Percentiles rank a stretch among this genome's conserved stretches.
Evolutionary conservation across 2,797 vertebrate genomes (phyloP).

Genomic region (Enteromius argenteus): DNA sequence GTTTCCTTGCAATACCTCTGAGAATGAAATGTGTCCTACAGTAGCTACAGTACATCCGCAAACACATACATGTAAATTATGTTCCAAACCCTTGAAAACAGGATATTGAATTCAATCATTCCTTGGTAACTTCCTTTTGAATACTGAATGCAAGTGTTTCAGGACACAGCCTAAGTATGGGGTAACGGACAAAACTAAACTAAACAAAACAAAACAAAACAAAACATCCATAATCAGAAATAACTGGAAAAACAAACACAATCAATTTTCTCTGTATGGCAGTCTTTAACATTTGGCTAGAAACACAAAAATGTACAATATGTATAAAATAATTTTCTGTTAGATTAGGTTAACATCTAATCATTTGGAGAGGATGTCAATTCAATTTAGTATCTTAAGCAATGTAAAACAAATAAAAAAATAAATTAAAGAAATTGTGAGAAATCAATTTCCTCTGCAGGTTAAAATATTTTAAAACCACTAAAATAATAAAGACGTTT

Average conservation of each 20-base stretch:
- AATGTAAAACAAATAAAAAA: slow-evolving; percentile 74
- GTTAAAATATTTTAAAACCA: slow-evolving; percentile 20
- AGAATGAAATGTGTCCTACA: neutral
- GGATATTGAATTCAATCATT: neutral
- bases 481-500: neutral
- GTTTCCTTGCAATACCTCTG: neutral
- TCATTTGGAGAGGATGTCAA: slow-evolving; percentile 43
- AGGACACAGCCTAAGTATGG: neutral
- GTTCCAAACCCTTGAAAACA: neutral
- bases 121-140: neutral
- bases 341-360: slow-evolving; percentile 56
- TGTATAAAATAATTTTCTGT: slow-evolving; percentile 61
- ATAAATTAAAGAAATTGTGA: slow-evolving; percentile 58
- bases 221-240: slow-evolving; percentile 66
- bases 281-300: slow-evolving; percentile 55
- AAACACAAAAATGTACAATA: slow-evolving; percentile 63
- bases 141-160: neutral
- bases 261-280: slow-evolving; percentile 6
- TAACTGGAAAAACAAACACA: neutral
- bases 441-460: neutral
- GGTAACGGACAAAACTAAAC: neutral
- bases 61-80: neutral
- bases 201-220: neutral
- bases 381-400: slow-evolving; percentile 59
- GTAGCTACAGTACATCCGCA: neutral